Evolutionary conservation across 2,113 vertebrate genomes (phyloP).

Genomic region (Ondatra zibethicus): DNA sequence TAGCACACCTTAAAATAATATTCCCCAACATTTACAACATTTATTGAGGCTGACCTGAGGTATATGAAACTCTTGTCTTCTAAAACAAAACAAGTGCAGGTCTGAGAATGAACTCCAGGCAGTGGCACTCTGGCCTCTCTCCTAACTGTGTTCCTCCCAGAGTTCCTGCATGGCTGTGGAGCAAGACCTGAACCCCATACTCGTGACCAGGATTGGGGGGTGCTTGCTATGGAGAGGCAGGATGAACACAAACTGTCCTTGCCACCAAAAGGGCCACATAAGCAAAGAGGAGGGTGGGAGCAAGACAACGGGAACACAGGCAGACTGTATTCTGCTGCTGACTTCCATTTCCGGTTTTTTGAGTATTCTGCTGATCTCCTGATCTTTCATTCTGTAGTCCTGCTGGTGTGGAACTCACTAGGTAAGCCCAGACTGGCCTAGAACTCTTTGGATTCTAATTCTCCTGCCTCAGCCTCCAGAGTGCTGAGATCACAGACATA

Average conservation of each 20-base stretch:
- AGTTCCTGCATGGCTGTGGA: background rate
- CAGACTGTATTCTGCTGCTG: background rate
- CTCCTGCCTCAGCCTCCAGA: background rate
- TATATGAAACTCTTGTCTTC: background rate
- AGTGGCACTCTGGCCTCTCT: background rate
- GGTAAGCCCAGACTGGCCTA: background rate
- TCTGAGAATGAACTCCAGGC: background rate
- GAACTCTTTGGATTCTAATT: background rate
- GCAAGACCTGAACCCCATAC: background rate
- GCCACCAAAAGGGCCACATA: background rate
- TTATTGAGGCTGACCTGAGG: background rate
- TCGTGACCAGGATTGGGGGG: background rate
- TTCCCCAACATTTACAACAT: background rate
- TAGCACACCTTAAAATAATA: no score
- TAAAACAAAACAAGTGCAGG: background rate
- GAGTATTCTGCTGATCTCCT: background rate
- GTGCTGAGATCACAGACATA: background rate
- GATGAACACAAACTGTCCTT: background rate
- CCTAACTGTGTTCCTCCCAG: background rate
- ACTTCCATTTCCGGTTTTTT: background rate
- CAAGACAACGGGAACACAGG: background rate
- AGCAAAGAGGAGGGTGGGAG: background rate
- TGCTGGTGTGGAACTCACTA: background rate
- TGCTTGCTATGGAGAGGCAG: background rate
- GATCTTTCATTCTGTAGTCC: background rate